phyloP scores from a whole-genome alignment of 2,113 vertebrate species.

The Poecile atricapillus region DNA sequence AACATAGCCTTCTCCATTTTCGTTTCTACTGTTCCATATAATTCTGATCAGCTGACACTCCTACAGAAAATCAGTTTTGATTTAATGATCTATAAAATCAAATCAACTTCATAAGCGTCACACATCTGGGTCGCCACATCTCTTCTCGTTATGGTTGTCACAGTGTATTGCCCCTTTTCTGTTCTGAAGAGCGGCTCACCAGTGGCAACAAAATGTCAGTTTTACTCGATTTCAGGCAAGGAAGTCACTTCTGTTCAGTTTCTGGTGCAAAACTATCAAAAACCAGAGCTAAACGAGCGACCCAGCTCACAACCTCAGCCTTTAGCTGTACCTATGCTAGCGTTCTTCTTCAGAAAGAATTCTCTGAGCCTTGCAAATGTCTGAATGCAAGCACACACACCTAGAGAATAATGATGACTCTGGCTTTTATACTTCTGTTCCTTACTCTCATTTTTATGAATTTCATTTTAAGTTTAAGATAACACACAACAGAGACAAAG shows the following conservation, averaged over 20 bases:
- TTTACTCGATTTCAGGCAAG: not conserved
- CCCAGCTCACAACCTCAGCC: not conserved
- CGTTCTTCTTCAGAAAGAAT: not conserved
- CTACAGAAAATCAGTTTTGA: constrained; percentile 11
- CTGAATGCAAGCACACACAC: not conserved
- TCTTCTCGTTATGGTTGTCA: not conserved
- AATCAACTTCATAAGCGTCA: not conserved
- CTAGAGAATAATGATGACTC: not conserved
- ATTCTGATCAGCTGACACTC: not conserved
- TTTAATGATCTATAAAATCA: constrained; percentile 28
- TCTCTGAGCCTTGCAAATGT: not conserved
- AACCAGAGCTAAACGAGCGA: not conserved
- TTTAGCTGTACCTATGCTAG: not conserved
- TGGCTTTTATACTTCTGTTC: not conserved
- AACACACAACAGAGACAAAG: not conserved
- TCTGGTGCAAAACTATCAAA: not conserved
- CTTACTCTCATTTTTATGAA: not conserved
- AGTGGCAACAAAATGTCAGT: not conserved
- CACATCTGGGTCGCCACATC: not conserved
- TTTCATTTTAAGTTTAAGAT: not conserved
- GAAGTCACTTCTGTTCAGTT: not conserved
- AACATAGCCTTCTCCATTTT: not conserved
- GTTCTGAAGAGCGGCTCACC: not conserved
- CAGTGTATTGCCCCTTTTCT: not conserved
- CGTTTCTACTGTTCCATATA: not conserved